Evolutionary conservation across 2,888 invertebrate genomes (phyloP).

Genomic region (Proisotoma minuta): DNA sequence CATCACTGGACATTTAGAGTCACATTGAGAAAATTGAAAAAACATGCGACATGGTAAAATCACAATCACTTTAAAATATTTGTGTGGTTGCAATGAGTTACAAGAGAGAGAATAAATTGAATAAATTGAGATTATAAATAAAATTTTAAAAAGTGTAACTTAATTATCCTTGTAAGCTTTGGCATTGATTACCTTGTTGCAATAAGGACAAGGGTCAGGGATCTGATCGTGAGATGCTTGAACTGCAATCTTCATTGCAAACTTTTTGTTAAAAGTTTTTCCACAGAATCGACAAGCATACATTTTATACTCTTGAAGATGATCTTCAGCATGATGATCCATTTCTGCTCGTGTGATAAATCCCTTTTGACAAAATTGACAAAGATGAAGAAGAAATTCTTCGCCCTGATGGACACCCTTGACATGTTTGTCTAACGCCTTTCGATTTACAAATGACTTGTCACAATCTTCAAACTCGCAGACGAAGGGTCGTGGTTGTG

Average conservation of each 20-base stretch:
- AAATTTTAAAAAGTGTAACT: too few relatives aligned
- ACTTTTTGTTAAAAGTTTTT: slow-evolving; percentile 8
- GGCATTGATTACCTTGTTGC: slow-evolving; percentile 12
- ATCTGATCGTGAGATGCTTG: slow-evolving; percentile 4
- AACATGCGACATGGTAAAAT: too few relatives aligned
- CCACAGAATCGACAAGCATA: slow-evolving; percentile 15
- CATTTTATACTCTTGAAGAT: slow-evolving; percentile 11
- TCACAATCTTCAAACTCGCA: slow-evolving; percentile 7
- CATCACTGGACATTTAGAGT: too few relatives aligned
- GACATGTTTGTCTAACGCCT: neutral
- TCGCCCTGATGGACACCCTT: slow-evolving; percentile 7
- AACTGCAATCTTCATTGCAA: slow-evolving; percentile 9
- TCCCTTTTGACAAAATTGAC: slow-evolving; percentile 1
- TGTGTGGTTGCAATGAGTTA: too few relatives aligned
- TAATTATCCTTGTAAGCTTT: slow-evolving; percentile 13
- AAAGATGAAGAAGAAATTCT: neutral
- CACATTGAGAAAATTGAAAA: too few relatives aligned
- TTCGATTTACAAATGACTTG: neutral
- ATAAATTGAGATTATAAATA: too few relatives aligned
- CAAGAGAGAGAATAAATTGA: too few relatives aligned
- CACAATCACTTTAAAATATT: too few relatives aligned
- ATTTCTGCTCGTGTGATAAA: slow-evolving; percentile 12
- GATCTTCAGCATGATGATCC: slow-evolving; percentile 13
- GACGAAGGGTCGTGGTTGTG: slow-evolving; percentile 2
- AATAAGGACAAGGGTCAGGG: slow-evolving; percentile 10